Percentiles rank a stretch among this genome's conserved stretches.
phyloP scores from a whole-genome alignment of 2,113 vertebrate genomes.

The Cinclus mexicanus region DNA sequence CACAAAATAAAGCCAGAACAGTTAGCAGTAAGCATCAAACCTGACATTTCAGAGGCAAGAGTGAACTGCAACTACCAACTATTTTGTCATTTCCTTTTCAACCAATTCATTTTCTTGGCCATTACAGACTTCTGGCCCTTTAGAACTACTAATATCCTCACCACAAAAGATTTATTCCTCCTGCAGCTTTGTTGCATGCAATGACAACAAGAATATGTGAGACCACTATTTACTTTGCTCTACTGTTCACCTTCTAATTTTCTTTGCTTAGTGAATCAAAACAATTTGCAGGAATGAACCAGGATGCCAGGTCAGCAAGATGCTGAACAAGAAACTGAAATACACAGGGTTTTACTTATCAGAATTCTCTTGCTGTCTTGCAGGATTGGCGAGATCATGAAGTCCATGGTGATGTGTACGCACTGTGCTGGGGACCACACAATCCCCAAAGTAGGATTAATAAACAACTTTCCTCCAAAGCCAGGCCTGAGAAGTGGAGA shows the following conservation, averaged over 20 bases:
- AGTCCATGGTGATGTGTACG: rapidly evolving
- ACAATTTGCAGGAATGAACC: neutral
- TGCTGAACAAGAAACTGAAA: neutral
- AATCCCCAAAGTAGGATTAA: neutral
- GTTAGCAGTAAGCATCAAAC: neutral
- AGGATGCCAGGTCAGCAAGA: neutral
- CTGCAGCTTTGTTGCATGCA: neutral
- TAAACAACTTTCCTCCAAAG: neutral
- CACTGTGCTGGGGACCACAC: rapidly evolving
- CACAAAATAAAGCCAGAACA: neutral
- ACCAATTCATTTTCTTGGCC: neutral
- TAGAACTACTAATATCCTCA: neutral
- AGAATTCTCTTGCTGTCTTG: neutral
- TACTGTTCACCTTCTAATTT: neutral
- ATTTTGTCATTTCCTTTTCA: neutral
- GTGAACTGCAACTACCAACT: neutral
- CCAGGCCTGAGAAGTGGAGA: rapidly evolving
- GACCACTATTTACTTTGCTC: neutral
- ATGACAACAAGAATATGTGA: neutral
- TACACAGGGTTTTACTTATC: neutral
- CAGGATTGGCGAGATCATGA: neutral
- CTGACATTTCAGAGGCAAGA: neutral
- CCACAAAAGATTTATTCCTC: neutral
- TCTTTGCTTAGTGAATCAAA: neutral
- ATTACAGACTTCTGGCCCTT: neutral